Conservation (phyloP, 2,113 vertebrate species). For the Protobothrops flavoviridis region DNA sequence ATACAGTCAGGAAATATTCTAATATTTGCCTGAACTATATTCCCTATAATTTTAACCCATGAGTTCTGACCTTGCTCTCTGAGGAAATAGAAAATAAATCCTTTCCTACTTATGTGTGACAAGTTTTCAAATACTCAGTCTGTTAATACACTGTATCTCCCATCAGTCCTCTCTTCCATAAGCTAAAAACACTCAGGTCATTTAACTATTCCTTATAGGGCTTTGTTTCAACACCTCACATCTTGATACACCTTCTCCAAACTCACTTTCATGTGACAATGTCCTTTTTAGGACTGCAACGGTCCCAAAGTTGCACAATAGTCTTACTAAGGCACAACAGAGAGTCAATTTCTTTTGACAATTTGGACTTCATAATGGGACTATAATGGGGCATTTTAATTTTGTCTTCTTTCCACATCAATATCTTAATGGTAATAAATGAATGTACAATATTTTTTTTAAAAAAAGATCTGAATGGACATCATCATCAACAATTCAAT, state of each 20-base stretch:
- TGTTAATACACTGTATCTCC: neutral
- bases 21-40: neutral
- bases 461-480: neutral
- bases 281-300: neutral
- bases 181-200: neutral
- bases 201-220: neutral
- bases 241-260: neutral
- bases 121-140: neutral
- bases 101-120: neutral
- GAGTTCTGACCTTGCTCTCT: neutral
- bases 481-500: neutral
- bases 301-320: neutral
- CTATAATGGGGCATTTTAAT: neutral
- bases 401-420: neutral
- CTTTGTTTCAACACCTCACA: neutral
- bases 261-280: neutral
- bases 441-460: neutral
- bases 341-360: neutral
- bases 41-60: neutral
- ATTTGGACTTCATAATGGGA: neutral
- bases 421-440: neutral
- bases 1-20: neutral
- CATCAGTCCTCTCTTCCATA: neutral
- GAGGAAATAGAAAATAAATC: neutral
- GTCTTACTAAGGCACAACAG: neutral